Base-by-base conservation (phyloP, 2,113 vertebrate genomes). In the Nycticryphes semicollaris region DNA sequence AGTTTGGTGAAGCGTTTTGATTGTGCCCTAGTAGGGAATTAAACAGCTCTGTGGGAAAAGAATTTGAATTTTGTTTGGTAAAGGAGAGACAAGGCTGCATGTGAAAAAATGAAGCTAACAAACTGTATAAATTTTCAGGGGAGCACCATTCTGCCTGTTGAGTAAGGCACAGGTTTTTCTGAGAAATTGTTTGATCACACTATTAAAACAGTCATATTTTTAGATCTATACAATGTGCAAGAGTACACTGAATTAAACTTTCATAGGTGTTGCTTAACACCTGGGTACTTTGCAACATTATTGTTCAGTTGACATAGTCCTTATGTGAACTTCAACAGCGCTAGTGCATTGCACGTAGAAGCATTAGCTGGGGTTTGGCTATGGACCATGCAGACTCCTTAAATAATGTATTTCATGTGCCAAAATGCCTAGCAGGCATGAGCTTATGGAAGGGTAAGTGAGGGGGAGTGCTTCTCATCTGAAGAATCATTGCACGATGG, bases 271-370 rank as follows among this genome's bases (percentile, higher is more conserved):
- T 94, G 78, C 54, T 50, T 73, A 53, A 80, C 77, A 76, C 17
- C 22, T 11, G 19, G 2, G 28, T 86, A 25, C 57, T 90, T 85
- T 93, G 57, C 37, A 67, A 12, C 25, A 4, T 67, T n/a, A 47
- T 24, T 17, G 9, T 37, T 84, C 17, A 11, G 28, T 70, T 91
- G 37, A 57, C 17, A 3, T 28, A n/a, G 31, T 31, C 51, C 7
- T 0, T 62, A 28, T 14, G 15, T 69, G 41, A 64, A 77, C 15
- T 90, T 79, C 68, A 73, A 14, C 30, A 47, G 43, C 35, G 31
- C 23, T 30, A 21, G 21, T 43, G 48, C 11, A 1, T 14, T 27
- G 22, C 28, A 73, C 1, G 0, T 7, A 25, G 35, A 27, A 69
- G 28, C 1, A 1, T 41, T 30, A n/a, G 30, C 76, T 81, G 57